Evolutionary conservation across 2,888 invertebrate species (phyloP).

Genomic region (Harpalus rubripes): DNA sequence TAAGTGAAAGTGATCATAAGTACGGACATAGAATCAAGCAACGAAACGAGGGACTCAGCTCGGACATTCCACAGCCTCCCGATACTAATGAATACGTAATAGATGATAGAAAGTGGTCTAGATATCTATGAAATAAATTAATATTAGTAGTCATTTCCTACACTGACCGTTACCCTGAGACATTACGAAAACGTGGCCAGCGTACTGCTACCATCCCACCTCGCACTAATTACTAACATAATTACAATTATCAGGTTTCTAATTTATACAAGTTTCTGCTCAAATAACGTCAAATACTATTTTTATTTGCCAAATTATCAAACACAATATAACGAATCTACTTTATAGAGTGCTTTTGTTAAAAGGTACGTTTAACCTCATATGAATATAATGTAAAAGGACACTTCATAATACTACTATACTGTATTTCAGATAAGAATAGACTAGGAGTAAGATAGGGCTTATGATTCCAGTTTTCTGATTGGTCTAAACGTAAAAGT

Average conservation of each 20-base stretch:
- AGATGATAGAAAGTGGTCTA: slow-evolving; percentile 72
- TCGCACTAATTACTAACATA: slow-evolving; percentile 18
- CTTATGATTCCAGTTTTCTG: too few relatives aligned
- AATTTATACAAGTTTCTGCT: slow-evolving; percentile 36
- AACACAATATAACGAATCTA: too few relatives aligned
- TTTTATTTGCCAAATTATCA: too few relatives aligned
- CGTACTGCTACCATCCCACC: slow-evolving; percentile 28
- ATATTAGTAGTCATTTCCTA: slow-evolving; percentile 68
- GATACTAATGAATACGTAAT: slow-evolving; percentile 71
- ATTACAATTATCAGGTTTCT: slow-evolving; percentile 48
- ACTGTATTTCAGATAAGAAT: too few relatives aligned
- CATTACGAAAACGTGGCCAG: slow-evolving; percentile 60
- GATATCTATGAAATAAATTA: slow-evolving; percentile 71
- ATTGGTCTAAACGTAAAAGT: too few relatives aligned
- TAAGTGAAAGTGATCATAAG: slow-evolving; percentile 70
- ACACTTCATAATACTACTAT: too few relatives aligned
- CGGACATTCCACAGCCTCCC: slow-evolving; percentile 61
- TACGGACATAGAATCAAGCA: slow-evolving; percentile 47
- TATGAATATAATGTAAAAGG: too few relatives aligned
- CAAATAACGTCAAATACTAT: too few relatives aligned
- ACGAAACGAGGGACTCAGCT: slow-evolving; percentile 47
- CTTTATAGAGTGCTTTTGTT: too few relatives aligned
- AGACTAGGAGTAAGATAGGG: too few relatives aligned
- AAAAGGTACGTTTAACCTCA: too few relatives aligned
- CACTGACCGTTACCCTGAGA: slow-evolving; percentile 54